Evolutionary conservation across 2,888 invertebrate genomes (phyloP).

Genomic region (Reticulitermes lucifugus): DNA sequence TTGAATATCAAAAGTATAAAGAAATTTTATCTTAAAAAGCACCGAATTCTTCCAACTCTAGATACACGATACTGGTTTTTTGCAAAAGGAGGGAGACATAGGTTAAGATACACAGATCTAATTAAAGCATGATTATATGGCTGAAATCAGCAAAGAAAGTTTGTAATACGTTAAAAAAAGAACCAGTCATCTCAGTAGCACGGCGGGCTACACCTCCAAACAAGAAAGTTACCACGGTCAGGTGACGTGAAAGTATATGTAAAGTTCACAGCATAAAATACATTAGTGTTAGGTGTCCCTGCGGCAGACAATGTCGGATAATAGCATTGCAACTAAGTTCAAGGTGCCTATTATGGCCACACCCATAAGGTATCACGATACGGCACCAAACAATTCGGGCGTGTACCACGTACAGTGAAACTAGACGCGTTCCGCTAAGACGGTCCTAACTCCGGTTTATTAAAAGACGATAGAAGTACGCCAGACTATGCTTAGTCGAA

Average conservation of each 20-base stretch:
- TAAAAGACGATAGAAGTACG: no score
- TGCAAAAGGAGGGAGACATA: no score
- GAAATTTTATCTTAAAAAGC: no score
- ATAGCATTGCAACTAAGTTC: not conserved
- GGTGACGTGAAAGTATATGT: not conserved
- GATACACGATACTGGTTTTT: no score
- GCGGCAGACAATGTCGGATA: not conserved
- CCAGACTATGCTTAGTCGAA: no score
- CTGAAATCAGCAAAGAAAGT: not conserved
- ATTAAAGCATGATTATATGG: no score
- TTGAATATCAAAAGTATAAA: no score
- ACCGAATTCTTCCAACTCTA: no score
- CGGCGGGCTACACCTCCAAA: no score
- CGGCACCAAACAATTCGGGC: not conserved
- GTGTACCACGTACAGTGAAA: not conserved
- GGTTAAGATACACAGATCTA: no score
- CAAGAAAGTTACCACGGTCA: not conserved
- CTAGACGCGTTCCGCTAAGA: not conserved
- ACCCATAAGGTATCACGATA: not conserved
- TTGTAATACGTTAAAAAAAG: not conserved
- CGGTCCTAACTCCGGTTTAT: no score
- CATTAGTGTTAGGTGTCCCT: not conserved
- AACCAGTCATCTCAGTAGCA: not conserved
- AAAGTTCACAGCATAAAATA: not conserved
- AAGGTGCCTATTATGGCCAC: not conserved